Base-by-base conservation (phyloP, 2,797 vertebrate genomes). In the Delichon dasypus region DNA sequence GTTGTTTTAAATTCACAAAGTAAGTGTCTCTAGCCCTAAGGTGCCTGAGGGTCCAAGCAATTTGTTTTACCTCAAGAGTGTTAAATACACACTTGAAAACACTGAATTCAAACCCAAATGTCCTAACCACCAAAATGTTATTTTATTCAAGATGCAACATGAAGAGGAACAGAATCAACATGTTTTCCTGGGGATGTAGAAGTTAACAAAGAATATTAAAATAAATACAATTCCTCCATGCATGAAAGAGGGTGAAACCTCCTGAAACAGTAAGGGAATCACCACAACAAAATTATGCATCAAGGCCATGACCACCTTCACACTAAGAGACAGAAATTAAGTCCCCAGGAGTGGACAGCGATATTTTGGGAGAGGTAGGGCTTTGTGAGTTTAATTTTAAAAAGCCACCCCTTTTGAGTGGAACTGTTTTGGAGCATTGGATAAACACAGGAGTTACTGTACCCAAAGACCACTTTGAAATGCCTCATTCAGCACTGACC, bases 51-150 rank as follows among this genome's bases (percentile, higher is more conserved):
- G 75, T 32, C 30, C 53, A 57, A 74, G 4, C 32, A 42, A 88
- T 80, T 76, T 92, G 21, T 57, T 88, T 89, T 74, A 77, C 38
- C 21, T 83, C 53, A 42, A 60, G 67, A 89, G 67, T 36, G 29
- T 55, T 85, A 92, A 93, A 88, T 53, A 54, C 11, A 40, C 32
- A 73, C 64, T 88, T 85, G 85, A 77, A 92, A 91, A 89, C 22
- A 47, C 11, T 65, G 61, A 88, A 80, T 88, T 92, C 5, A 85
- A 87, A 15, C n/a, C 18, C 85, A 73, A 85, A 36, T 58, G 9
- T 51, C 18, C 79, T 81, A 82, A 68, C n/a, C 36, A 74, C 23
- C 78, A 38, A 38, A 38, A 38, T 38, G 45, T 64, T 36, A 62
- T 74, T 88, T 88, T 61, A 85, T 57, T 77, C 57, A 83, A 77